Percentiles rank a stretch among this genome's conserved stretches.
Evolutionary conservation across 2,888 invertebrate species (phyloP).

Genomic region (Apotomis capreana): DNA sequence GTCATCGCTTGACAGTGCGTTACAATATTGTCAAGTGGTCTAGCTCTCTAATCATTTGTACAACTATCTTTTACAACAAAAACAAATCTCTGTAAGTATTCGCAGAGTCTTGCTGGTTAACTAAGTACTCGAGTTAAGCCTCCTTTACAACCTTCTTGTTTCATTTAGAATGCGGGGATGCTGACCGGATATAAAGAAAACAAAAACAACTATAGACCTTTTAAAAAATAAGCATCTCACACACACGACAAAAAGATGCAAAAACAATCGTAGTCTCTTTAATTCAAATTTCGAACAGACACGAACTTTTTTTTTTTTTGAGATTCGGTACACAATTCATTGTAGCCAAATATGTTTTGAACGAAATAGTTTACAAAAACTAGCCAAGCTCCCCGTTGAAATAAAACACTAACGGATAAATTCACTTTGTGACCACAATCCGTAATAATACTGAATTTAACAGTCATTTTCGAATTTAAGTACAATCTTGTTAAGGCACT

Average conservation of each 20-base stretch:
- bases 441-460: slow-evolving; percentile 64
- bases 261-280: background rate
- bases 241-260: background rate
- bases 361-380: background rate
- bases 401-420: slow-evolving; percentile 31
- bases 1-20: slow-evolving; percentile 33
- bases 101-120: slow-evolving; percentile 56
- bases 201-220: background rate
- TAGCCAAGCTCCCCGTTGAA: slow-evolving; percentile 12
- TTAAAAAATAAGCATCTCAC: background rate
- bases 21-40: slow-evolving; percentile 37
- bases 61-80: slow-evolving; percentile 36
- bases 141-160: slow-evolving; percentile 34
- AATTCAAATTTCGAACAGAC: too few relatives aligned
- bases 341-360: background rate
- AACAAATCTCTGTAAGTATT: slow-evolving; percentile 22
- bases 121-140: slow-evolving; percentile 55
- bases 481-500: slow-evolving; percentile 66
- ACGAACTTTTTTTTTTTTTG: background rate
- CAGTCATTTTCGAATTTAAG: slow-evolving; percentile 59
- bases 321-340: background rate
- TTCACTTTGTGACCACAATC: slow-evolving; percentile 43
- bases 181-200: slow-evolving; percentile 23
- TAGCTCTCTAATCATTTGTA: slow-evolving; percentile 41
- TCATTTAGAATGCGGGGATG: slow-evolving; percentile 6